A percentile compares a stretch with the other conserved stretches of the same genome.
Conservation (phyloP, 2,113 vertebrate species). For the Agapornis roseicollis region DNA sequence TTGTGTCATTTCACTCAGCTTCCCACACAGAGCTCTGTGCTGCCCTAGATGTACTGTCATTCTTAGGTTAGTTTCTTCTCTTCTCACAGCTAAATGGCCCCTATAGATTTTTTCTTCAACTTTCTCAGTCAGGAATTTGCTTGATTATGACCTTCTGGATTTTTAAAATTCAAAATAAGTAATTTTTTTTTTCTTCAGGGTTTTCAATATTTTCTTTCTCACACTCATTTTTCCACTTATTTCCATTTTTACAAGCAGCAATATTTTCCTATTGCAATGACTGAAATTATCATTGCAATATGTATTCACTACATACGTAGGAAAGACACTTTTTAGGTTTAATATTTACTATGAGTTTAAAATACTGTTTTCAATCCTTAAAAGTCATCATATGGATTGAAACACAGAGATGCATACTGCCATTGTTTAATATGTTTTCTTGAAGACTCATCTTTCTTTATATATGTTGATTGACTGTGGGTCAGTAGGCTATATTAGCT, state of each 20-base stretch:
- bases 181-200: background rate
- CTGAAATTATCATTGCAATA: background rate
- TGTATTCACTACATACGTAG: background rate
- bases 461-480: background rate
- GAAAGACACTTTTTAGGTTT: background rate
- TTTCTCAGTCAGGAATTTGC: background rate
- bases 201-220: background rate
- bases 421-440: background rate
- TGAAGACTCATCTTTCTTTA: slow-evolving; percentile 23
- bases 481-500: slow-evolving; percentile 13
- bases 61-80: background rate
- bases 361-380: slow-evolving; percentile 25
- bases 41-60: slow-evolving; percentile 16
- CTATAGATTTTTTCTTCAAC: background rate
- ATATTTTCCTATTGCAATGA: background rate
- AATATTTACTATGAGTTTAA: slow-evolving; percentile 18
- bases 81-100: background rate
- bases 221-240: background rate
- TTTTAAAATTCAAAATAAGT: background rate
- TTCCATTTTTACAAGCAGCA: background rate
- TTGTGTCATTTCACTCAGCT: slow-evolving; percentile 28
- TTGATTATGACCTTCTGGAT: background rate
- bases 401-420: background rate
- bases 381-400: slow-evolving; percentile 5
- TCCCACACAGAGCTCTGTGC: slow-evolving; percentile 9